Evolutionary conservation across 2,113 vertebrate genomes (phyloP).

Genomic region (Prietella phreatophila): DNA sequence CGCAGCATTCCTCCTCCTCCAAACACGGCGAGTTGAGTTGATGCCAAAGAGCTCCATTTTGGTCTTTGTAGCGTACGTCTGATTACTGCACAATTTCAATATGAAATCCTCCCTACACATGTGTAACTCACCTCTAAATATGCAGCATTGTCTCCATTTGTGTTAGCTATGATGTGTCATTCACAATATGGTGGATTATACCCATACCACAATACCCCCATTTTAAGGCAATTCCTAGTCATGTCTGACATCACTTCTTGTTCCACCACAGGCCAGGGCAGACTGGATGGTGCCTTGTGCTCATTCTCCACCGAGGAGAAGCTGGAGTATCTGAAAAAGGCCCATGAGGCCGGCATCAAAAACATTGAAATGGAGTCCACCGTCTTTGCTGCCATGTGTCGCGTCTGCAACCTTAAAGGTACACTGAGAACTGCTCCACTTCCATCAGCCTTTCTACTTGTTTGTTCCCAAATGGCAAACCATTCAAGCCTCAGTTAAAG

Average conservation of each 20-base stretch:
- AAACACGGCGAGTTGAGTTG: too few species aligned
- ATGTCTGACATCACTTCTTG: slow-evolving; percentile 14
- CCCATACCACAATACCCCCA: background rate
- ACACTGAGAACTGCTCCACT: background rate
- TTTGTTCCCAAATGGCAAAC: background rate
- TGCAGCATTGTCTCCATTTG: background rate
- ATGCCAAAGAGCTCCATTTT: too few species aligned
- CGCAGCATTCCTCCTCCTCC: too few species aligned
- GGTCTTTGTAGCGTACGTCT: too few species aligned
- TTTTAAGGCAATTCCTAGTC: background rate
- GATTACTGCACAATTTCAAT: background rate
- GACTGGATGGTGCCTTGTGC: slow-evolving; percentile 81
- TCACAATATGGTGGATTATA: background rate
- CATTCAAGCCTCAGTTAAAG: background rate
- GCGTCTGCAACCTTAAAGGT: slow-evolving; percentile 83
- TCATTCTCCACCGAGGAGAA: slow-evolving; percentile 85
- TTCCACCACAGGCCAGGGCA: slow-evolving; percentile 74
- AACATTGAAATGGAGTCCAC: slow-evolving; percentile 90
- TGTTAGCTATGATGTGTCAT: background rate
- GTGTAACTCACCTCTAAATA: background rate
- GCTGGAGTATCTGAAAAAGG: slow-evolving; percentile 80
- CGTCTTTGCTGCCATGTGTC: slow-evolving; percentile 83
- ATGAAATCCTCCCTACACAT: background rate
- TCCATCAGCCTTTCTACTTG: background rate
- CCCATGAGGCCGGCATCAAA: slow-evolving; percentile 73